Conservation (phyloP, 2,888 invertebrate species). For the Parnassius glacialis region DNA sequence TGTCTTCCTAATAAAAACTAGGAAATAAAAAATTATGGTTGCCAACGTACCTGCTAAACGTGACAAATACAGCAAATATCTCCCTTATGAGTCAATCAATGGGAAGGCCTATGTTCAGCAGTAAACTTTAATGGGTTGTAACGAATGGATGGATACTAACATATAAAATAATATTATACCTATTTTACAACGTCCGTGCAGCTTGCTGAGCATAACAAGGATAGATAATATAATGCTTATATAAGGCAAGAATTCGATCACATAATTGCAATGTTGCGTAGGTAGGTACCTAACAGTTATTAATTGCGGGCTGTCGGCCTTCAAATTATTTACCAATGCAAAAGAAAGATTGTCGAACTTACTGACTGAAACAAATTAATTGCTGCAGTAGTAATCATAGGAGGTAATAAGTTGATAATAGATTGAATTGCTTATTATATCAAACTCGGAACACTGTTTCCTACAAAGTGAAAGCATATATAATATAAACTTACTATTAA, state of each 20-base stretch:
- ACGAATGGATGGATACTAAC: too few relatives aligned
- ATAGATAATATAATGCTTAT: slow-evolving; percentile 20
- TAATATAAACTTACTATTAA: too few relatives aligned
- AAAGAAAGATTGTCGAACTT: slow-evolving; percentile 2
- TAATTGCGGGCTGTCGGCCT: slow-evolving; percentile 18
- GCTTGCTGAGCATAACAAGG: slow-evolving; percentile 30
- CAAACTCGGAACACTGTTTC: not conserved
- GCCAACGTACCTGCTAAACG: too few relatives aligned
- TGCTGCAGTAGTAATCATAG: slow-evolving; percentile 2
- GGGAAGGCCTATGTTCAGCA: too few relatives aligned
- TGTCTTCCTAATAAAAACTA: too few relatives aligned
- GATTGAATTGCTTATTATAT: not conserved
- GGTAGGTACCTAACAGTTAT: slow-evolving; percentile 25
- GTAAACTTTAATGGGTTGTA: too few relatives aligned
- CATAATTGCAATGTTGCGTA: slow-evolving; percentile 23
- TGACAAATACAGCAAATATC: too few relatives aligned
- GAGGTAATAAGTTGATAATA: slow-evolving; percentile 1
- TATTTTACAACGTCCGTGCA: slow-evolving; percentile 12
- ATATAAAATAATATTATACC: too few relatives aligned
- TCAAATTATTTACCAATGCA: slow-evolving; percentile 16
- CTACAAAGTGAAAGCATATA: too few relatives aligned
- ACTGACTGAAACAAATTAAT: slow-evolving; percentile 22
- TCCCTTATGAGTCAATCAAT: too few relatives aligned
- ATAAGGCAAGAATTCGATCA: slow-evolving; percentile 29
- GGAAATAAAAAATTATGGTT: too few relatives aligned